A percentile compares a stretch with the other conserved stretches of the same genome.
Conservation (phyloP, 2,113 vertebrate genomes). For the Uria aalge region DNA sequence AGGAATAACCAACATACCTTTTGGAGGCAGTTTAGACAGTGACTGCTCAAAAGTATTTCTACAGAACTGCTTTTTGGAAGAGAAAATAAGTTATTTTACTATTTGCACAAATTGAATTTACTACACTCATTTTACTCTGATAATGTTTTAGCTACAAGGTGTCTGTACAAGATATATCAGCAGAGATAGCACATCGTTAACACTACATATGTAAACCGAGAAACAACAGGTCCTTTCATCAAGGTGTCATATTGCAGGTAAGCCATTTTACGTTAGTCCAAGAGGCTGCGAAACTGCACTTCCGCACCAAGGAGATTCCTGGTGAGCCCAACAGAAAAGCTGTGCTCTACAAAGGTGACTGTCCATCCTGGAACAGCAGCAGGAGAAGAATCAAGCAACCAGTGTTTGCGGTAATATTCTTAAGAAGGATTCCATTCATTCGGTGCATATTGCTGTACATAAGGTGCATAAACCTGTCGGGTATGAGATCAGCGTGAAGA, state of each 20-base stretch:
- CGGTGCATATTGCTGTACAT: conserved; percentile 28
- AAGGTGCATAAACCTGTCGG: conserved; percentile 24
- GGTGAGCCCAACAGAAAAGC: conserved; percentile 24
- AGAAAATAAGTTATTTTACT: conserved; percentile 32
- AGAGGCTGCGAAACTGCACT: not conserved
- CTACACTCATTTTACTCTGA: conserved; percentile 18
- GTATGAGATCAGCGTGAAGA: conserved; percentile 81
- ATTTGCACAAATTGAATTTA: conserved; percentile 22
- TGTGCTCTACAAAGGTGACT: conserved; percentile 12
- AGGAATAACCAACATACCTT: not conserved
- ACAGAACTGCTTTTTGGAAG: conserved; percentile 13
- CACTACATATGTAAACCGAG: conserved; percentile 36
- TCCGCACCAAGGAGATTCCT: not conserved
- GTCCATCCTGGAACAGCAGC: conserved; percentile 45
- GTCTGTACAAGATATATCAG: conserved; percentile 52
- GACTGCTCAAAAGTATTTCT: conserved; percentile 21
- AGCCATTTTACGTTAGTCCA: not conserved
- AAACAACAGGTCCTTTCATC: conserved; percentile 7
- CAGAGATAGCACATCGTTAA: conserved; percentile 59
- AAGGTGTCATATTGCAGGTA: not conserved
- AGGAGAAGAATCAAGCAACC: conserved; percentile 55
- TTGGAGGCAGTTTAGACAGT: not conserved
- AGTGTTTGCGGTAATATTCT: conserved; percentile 63
- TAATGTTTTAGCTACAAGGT: conserved; percentile 20
- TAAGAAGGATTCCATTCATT: conserved; percentile 14